Evolutionary conservation across 92 coral and sea anemone genomes (phyloP).

Genomic region (Pocillopora grandis): DNA sequence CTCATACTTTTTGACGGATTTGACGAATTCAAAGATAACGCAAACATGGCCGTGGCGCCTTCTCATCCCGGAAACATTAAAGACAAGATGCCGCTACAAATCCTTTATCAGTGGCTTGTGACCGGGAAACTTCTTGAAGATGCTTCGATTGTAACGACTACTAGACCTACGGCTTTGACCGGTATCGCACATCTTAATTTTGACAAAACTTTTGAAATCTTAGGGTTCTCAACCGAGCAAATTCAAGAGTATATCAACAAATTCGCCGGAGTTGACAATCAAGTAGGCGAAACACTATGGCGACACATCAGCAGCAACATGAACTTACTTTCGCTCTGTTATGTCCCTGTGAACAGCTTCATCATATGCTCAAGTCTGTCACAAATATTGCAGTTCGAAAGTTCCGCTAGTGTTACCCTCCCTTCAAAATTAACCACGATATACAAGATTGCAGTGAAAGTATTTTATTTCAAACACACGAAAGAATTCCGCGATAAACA

Average conservation of each 20-base stretch:
- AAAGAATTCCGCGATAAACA: too few relatives aligned
- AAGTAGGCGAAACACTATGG: too few relatives aligned
- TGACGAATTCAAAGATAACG: slow-evolving; percentile 32
- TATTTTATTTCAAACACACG: too few relatives aligned
- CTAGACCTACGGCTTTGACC: background rate
- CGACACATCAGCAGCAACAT: too few relatives aligned
- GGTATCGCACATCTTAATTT: background rate
- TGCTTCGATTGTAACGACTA: background rate
- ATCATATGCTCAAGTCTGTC: too few relatives aligned
- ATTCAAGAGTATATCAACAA: too few relatives aligned
- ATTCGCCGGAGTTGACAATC: too few relatives aligned
- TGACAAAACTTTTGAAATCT: background rate
- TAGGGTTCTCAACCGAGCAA: too few relatives aligned
- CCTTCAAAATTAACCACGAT: background rate
- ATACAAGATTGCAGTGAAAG: background rate
- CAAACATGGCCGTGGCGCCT: slow-evolving; percentile 12
- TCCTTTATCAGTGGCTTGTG: background rate
- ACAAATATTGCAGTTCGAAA: slow-evolving; percentile 19
- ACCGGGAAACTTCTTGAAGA: too few relatives aligned
- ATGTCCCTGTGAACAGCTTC: too few relatives aligned
- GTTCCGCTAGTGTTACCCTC: background rate
- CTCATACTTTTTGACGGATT: slow-evolving; percentile 13
- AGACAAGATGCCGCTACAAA: background rate
- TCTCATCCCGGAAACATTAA: background rate
- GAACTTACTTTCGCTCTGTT: too few relatives aligned